Percentiles rank a stretch among this genome's conserved stretches.
phyloP scores from a whole-genome alignment of 2,888 invertebrate species.

The Hyposoter didymator region DNA sequence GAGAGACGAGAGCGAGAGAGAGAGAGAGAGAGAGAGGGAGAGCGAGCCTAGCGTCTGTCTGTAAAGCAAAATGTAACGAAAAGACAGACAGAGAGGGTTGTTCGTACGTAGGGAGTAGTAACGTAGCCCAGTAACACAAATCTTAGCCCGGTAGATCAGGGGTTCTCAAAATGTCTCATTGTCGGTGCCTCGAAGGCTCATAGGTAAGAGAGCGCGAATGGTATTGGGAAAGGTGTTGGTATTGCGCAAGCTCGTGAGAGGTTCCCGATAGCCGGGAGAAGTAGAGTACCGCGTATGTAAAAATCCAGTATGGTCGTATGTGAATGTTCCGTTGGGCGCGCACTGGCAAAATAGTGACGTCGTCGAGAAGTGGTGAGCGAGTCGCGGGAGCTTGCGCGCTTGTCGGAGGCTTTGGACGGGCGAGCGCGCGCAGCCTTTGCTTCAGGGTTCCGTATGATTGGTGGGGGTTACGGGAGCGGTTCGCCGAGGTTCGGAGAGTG shows the following conservation, averaged over 20 bases:
- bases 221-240: slow-evolving; percentile 2
- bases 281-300: slow-evolving; percentile 34
- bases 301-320: slow-evolving; percentile 40
- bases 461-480: slow-evolving; percentile 28
- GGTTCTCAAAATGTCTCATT: slow-evolving; percentile 73
- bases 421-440: slow-evolving; percentile 19
- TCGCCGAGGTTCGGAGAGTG: slow-evolving; percentile 42
- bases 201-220: background rate
- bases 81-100: slow-evolving; percentile 73
- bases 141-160: slow-evolving; percentile 69
- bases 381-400: slow-evolving; percentile 16
- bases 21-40: slow-evolving; percentile 9
- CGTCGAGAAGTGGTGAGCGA: background rate
- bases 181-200: background rate
- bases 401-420: background rate
- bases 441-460: background rate
- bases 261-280: slow-evolving; percentile 58
- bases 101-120: slow-evolving; percentile 71
- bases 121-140: slow-evolving; percentile 81
- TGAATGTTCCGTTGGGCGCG: slow-evolving; percentile 14
- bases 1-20: slow-evolving; percentile 8
- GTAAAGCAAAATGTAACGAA: slow-evolving; percentile 68
- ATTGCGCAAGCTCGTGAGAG: slow-evolving; percentile 62
- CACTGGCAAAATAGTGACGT: slow-evolving; percentile 16
- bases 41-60: slow-evolving; percentile 44